These are phyloP conservation scores for Trachymyrmex septentrionalis DNA, from an alignment of 1,140 invertebrate genomes.

Conservation along the genomic window DNA sequence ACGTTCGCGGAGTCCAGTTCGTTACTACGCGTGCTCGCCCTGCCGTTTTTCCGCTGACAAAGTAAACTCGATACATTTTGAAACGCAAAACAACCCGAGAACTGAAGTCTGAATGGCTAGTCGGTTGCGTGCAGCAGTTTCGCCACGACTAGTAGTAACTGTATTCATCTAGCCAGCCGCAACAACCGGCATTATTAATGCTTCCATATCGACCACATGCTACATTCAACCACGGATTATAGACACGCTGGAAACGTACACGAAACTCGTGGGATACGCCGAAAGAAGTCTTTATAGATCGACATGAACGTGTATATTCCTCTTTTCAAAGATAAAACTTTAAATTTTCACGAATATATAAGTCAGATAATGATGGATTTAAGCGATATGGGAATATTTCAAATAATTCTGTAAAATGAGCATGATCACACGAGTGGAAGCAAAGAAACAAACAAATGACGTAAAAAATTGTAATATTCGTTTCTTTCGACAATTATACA, in stretches of 20 bases:
- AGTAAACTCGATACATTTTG: constrained; percentile 47
- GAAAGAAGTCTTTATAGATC: background rate
- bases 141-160: background rate
- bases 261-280: background rate
- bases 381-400: background rate
- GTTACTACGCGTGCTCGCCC: constrained; percentile 1
- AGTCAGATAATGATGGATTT: background rate
- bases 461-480: background rate
- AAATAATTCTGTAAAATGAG: background rate
- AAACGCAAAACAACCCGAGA: constrained; percentile 37
- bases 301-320: background rate
- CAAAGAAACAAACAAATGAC: background rate
- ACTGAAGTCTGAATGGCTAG: constrained; percentile 33
- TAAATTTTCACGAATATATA: background rate
- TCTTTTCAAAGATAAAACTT: background rate
- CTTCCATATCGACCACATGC: constrained; percentile 26
- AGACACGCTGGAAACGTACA: background rate
- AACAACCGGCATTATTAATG: constrained; percentile 54
- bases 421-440: background rate
- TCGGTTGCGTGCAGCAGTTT: constrained; percentile 34
- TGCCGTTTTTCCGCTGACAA: constrained; percentile 49
- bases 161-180: constrained; percentile 32
- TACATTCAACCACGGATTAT: constrained; percentile 40
- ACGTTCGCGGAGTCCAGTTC: constrained; percentile 23
- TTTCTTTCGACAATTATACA: background rate